A percentile compares a stretch with the other conserved stretches of the same genome.
Evolutionary conservation across 2,888 invertebrate genomes (phyloP).

Genomic region (Lissonota sp.): DNA sequence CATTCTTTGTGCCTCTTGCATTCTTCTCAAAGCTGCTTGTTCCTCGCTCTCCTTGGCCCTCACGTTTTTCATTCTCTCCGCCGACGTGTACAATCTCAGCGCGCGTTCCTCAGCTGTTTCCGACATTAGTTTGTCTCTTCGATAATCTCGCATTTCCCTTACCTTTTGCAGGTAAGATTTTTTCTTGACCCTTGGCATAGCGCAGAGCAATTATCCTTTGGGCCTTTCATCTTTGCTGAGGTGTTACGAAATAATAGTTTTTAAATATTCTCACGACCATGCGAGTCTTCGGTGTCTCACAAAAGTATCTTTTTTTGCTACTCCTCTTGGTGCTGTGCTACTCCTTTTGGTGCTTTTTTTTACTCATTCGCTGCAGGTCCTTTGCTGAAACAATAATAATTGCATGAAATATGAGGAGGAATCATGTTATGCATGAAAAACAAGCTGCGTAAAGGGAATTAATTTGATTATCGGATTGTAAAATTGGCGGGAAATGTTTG

Average conservation of each 20-base stretch:
- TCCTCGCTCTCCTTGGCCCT: conserved; percentile 81
- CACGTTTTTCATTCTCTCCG: conserved; percentile 82
- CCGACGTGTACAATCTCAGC: conserved; percentile 77
- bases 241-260: conserved; percentile 50
- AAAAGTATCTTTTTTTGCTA: too few relatives aligned
- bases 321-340: too few relatives aligned
- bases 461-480: too few relatives aligned
- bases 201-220: conserved; percentile 57
- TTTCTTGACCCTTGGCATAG: conserved; percentile 69
- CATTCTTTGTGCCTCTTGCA: conserved; percentile 83
- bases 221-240: conserved; percentile 69
- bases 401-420: too few relatives aligned
- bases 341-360: too few relatives aligned
- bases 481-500: too few relatives aligned
- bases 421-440: too few relatives aligned
- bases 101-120: conserved; percentile 80
- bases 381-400: too few relatives aligned
- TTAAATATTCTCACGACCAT: conserved; percentile 38
- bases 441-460: too few relatives aligned
- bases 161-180: conserved; percentile 72
- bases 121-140: conserved; percentile 74
- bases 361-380: too few relatives aligned
- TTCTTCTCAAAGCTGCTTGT: conserved; percentile 80
- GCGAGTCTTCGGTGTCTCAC: background rate
- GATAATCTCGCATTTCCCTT: conserved; percentile 76